Base-by-base conservation (phyloP, 2,888 invertebrate genomes). In the Ichneumoninae sp. region DNA sequence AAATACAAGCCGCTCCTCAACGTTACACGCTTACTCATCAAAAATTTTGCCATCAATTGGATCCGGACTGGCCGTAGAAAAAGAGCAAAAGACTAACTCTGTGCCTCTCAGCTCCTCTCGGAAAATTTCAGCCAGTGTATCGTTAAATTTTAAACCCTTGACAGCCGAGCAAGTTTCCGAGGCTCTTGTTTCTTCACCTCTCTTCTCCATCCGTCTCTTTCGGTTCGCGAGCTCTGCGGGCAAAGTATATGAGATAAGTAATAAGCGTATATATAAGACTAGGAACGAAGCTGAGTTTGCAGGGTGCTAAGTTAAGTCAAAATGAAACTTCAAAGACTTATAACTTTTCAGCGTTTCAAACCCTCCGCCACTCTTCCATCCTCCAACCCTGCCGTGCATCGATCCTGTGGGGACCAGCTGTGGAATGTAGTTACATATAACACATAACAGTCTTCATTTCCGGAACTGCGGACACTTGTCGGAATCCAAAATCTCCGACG, bases 261-360 rank as follows among this genome's bases (percentile, higher is more conserved):
- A 75, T 33, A 30, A 65, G 65, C 50, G 50, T 52, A 50, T 65
- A 65, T 36, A 19, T n/a, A 66, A 40, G 13, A 52, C 22, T 10
- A 30, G 16, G 81, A 87, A 88, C 89, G 86, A 87, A 86, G 84
- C 86, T 81, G 86, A 89, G 88, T 89, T 86, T 81, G 69, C 80
- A 81, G 30, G 78, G 79, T 70, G 85, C 50, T 68, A 87, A 88
- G 88, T 89, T 86, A 89, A 88, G 86, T 88, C 89, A 88, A 89
- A 91, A 90, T 91, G 89, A 90, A 90, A 89, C 86, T 90, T 88
- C 88, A 87, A 89, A 91, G 89, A 90, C 90, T 90, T 90, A 88
- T 89, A 90, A 90, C 89, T 90, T 90, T 85, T 74, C 88, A 88
- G 87, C 89, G 87, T 87, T 87, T 88, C 83, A 85, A 44, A 13